phyloP scores from a whole-genome alignment of 35 echinoderm and acorn worm genomes.

The Ophiothrix spiculata region DNA sequence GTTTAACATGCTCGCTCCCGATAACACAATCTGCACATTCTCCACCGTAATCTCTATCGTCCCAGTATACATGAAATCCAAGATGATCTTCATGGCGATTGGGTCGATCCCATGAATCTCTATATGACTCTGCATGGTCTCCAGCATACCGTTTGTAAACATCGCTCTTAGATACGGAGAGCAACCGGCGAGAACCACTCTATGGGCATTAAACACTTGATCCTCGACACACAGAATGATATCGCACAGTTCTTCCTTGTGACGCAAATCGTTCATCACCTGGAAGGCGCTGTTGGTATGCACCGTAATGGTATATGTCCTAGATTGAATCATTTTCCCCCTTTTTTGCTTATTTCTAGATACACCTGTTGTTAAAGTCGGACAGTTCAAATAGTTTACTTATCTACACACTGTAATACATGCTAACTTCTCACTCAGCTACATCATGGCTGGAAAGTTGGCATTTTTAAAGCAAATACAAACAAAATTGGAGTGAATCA shows the following conservation, averaged over 20 bases:
- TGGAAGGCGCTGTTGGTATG: constrained; percentile 82
- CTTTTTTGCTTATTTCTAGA: too few species aligned
- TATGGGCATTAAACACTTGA: constrained; percentile 84
- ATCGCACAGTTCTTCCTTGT: constrained; percentile 81
- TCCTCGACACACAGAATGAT: constrained; percentile 81
- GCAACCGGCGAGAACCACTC: constrained; percentile 86
- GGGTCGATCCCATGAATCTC: constrained; percentile 97
- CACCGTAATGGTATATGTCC: constrained; percentile 77
- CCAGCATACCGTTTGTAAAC: constrained; percentile 99
- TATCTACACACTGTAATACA: too few species aligned
- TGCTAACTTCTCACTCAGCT: too few species aligned
- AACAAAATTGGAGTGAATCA: too few species aligned
- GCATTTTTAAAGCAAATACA: too few species aligned
- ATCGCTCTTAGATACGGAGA: constrained; percentile 95
- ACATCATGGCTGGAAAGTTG: too few species aligned
- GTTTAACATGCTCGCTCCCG: constrained; percentile 94
- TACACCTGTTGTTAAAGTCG: too few species aligned
- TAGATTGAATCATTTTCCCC: constrained; percentile 68
- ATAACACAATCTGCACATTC: constrained; percentile 95
- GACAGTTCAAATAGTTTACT: too few species aligned
- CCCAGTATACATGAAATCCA: constrained; percentile 99
- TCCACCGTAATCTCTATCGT: constrained; percentile 92
- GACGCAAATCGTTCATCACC: constrained; percentile 92
- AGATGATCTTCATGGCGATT: constrained; percentile 94
- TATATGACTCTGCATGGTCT: constrained; percentile 76